Conservation (phyloP, 2,797 vertebrate species). For the Lutjanus campechanus region DNA sequence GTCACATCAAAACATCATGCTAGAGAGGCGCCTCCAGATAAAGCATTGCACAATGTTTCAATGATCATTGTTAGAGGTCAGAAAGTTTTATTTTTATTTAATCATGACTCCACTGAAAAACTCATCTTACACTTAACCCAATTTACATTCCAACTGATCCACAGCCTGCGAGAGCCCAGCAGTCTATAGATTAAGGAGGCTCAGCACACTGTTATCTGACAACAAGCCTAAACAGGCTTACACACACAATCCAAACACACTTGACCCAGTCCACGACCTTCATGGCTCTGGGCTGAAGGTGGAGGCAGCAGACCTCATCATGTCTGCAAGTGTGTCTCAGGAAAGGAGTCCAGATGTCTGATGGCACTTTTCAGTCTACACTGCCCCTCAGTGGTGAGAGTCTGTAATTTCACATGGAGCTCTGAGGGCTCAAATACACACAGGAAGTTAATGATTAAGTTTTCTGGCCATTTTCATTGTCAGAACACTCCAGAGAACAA, state of each 20-base stretch:
- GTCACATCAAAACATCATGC: too few species aligned
- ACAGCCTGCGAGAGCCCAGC: neutral
- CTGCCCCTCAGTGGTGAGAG: slow-evolving; percentile 43
- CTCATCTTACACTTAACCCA: neutral
- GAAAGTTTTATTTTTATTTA: too few species aligned
- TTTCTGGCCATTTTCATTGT: neutral
- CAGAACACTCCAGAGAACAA: too few species aligned
- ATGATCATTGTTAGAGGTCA: too few species aligned
- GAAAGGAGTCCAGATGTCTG: neutral
- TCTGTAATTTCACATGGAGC: neutral
- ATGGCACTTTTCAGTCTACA: slow-evolving; percentile 27
- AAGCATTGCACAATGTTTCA: too few species aligned
- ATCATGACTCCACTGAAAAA: neutral
- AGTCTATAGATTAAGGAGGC: slow-evolving; percentile 1
- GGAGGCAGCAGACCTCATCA: neutral
- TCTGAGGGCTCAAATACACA: too few species aligned
- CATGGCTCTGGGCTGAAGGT: slow-evolving; percentile 4
- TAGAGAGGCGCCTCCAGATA: too few species aligned
- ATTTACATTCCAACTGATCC: slow-evolving; percentile 4
- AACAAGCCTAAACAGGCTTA: slow-evolving; percentile 11
- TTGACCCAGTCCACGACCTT: neutral
- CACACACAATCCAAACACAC: neutral
- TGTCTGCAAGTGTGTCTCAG: neutral
- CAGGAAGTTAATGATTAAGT: neutral
- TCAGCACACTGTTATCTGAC: neutral